A percentile compares a stretch with the other conserved stretches of the same genome.
Conservation (phyloP, 1,140 invertebrate species). For the Cyclargus thomasi region DNA sequence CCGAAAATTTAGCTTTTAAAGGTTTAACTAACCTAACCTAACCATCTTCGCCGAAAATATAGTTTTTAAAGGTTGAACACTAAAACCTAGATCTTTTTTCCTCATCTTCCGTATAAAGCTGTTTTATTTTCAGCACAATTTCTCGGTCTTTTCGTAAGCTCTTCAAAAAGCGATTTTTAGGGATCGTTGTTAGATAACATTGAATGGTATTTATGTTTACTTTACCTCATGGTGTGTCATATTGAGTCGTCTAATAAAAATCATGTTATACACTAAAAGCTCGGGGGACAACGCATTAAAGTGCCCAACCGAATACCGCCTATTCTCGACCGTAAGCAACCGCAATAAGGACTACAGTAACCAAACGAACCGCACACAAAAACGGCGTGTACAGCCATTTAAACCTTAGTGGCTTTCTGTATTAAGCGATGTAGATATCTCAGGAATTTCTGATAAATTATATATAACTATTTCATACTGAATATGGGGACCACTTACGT, state of each 20-base stretch:
- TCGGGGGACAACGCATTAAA: conserved; percentile 16
- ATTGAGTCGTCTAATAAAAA: conserved; percentile 33
- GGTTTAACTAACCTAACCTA: too few relatives aligned
- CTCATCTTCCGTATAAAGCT: neutral
- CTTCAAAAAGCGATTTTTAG: neutral
- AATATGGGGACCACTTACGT: neutral
- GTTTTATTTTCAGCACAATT: neutral
- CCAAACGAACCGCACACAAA: neutral
- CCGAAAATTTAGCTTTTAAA: too few relatives aligned
- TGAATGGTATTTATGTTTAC: neutral
- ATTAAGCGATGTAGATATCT: conserved; percentile 39
- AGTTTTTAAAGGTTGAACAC: too few relatives aligned
- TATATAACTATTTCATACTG: conserved; percentile 7
- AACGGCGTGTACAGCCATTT: conserved; percentile 24
- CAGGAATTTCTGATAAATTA: conserved; percentile 20
- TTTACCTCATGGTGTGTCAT: conserved; percentile 11
- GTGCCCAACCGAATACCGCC: neutral
- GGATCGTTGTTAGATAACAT: conserved; percentile 1
- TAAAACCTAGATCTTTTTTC: too few relatives aligned
- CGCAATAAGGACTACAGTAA: neutral
- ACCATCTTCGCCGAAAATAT: too few relatives aligned
- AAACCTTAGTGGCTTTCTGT: conserved; percentile 32
- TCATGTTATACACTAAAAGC: conserved; percentile 28
- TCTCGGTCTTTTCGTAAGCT: too few relatives aligned
- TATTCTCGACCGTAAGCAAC: conserved; percentile 21